phyloP scores from a whole-genome alignment of 2,113 vertebrate species.

The Callithrix jacchus region DNA sequence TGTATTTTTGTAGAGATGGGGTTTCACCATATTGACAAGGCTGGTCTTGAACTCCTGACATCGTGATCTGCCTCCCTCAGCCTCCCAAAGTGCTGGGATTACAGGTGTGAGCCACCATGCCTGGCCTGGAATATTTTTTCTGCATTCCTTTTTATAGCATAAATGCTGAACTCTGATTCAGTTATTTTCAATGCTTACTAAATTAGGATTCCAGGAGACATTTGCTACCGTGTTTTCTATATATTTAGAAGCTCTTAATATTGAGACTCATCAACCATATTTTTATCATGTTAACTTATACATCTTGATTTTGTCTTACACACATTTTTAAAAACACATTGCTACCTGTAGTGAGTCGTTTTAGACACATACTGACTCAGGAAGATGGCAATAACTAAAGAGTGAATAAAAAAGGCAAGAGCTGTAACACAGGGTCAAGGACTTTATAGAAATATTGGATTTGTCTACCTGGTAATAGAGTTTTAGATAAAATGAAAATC shows the following conservation, averaged over 20 bases:
- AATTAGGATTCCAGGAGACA: neutral
- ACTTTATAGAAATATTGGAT: constrained; percentile 8
- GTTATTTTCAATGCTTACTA: neutral
- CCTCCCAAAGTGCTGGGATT: too few species aligned
- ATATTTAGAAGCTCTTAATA: neutral
- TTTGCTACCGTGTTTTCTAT: neutral
- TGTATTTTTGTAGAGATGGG: too few species aligned
- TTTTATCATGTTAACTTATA: neutral
- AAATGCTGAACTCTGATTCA: neutral
- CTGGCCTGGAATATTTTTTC: neutral
- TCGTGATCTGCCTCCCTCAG: too few species aligned
- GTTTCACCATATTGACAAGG: too few species aligned
- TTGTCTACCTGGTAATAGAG: neutral
- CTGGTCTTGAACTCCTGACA: too few species aligned
- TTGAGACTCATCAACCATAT: neutral
- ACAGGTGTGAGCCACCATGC: too few species aligned
- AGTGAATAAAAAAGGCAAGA: neutral
- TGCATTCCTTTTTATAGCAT: neutral
- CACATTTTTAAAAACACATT: neutral
- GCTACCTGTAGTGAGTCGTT: neutral
- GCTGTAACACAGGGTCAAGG: neutral
- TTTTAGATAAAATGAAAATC: neutral
- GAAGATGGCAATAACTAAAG: neutral
- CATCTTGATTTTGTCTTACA: neutral
- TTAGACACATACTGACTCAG: neutral